Percentiles rank a stretch among this genome's conserved stretches.
phyloP scores from a whole-genome alignment of 2,888 invertebrate species.

The Acholoe squamosa region DNA sequence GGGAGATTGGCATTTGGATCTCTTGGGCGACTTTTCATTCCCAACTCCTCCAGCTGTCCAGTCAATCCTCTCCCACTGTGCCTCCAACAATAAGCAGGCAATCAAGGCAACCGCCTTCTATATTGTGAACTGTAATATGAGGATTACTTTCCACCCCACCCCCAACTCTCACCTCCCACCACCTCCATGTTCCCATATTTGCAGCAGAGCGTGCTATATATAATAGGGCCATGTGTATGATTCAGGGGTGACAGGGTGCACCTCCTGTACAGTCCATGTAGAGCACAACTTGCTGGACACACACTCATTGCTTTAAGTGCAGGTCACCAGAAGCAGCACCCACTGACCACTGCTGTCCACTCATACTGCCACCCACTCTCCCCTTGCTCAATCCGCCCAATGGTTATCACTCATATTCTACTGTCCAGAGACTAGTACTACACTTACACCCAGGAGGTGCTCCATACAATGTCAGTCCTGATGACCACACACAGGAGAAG shows the following conservation, averaged over 20 bases:
- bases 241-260: background rate
- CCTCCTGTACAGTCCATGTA: too few relatives aligned
- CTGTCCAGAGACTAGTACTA: too few relatives aligned
- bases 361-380: too few relatives aligned
- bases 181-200: background rate
- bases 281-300: too few relatives aligned
- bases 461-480: background rate
- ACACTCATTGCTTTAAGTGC: too few relatives aligned
- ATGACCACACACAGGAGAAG: background rate
- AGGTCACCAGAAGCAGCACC: too few relatives aligned
- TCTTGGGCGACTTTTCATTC: background rate
- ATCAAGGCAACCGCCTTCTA: constrained; percentile 4
- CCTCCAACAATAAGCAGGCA: background rate
- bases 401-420: too few relatives aligned
- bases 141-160: background rate
- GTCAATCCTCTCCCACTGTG: background rate
- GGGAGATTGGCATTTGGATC: constrained; percentile 10
- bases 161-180: background rate
- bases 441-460: background rate
- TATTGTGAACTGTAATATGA: background rate
- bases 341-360: too few relatives aligned
- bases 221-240: background rate
- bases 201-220: background rate
- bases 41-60: too few relatives aligned
- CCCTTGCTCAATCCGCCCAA: too few relatives aligned